Percentiles rank a stretch among this genome's conserved stretches.
Evolutionary conservation across 2,888 invertebrate genomes (phyloP).

Genomic region (Coremacera marginata): DNA sequence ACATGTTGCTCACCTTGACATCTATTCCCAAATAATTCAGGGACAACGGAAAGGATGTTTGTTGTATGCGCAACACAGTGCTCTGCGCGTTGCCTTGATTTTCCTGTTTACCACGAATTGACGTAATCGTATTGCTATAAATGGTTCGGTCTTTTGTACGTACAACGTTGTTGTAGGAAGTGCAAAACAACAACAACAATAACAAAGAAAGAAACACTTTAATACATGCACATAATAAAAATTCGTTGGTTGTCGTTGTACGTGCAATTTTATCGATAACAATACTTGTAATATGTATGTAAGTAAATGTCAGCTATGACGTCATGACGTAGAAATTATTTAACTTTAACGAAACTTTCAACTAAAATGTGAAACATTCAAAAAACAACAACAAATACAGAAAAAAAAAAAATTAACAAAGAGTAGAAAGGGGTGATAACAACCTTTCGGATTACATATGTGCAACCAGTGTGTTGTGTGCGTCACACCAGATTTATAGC

Average conservation of each 20-base stretch:
- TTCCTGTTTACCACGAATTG: slow-evolving; percentile 12
- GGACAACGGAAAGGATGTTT: slow-evolving; percentile 20
- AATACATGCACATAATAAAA: too few species aligned
- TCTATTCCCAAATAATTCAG: slow-evolving; percentile 16
- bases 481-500: too few species aligned
- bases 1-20: slow-evolving; percentile 34
- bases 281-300: neutral
- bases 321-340: neutral
- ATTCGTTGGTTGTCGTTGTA: too few species aligned
- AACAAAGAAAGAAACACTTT: too few species aligned
- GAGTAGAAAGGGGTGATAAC: too few species aligned
- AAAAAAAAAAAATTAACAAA: too few species aligned
- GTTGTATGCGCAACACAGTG: neutral
- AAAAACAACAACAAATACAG: too few species aligned
- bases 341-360: too few species aligned
- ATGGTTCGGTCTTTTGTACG: neutral
- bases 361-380: too few species aligned
- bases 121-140: neutral
- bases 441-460: too few species aligned
- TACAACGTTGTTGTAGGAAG: neutral
- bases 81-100: slow-evolving; percentile 5
- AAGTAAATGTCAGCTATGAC: neutral
- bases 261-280: neutral
- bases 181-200: neutral
- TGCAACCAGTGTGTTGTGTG: too few species aligned